phyloP scores from a whole-genome alignment of 2,113 vertebrate species.

The Daubentonia madagascariensis region DNA sequence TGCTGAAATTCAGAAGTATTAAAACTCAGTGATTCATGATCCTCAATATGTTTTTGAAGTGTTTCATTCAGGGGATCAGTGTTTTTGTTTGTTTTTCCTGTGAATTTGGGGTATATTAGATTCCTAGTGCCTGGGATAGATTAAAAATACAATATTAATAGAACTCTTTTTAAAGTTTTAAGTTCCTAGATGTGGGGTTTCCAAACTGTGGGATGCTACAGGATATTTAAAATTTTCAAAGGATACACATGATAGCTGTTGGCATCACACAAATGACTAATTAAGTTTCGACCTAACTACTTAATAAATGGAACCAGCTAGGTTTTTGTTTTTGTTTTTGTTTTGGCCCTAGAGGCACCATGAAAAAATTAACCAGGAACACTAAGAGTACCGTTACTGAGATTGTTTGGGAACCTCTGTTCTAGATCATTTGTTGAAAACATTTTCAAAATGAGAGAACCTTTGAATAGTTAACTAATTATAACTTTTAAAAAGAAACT shows the following conservation, averaged over 20 bases:
- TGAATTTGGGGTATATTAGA: not conserved
- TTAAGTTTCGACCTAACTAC: not conserved
- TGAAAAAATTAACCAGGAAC: not conserved
- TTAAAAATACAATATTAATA: not conserved
- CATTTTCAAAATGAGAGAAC: not conserved
- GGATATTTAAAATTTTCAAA: not conserved
- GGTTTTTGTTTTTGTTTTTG: not conserved
- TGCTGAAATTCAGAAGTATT: not conserved
- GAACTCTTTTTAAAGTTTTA: constrained; percentile 15
- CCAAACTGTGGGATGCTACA: not conserved
- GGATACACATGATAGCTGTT: not conserved
- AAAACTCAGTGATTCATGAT: not conserved
- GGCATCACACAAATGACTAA: not conserved
- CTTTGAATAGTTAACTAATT: not conserved
- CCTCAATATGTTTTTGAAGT: constrained; percentile 26
- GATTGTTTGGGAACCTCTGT: not conserved
- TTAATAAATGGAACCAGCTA: not conserved
- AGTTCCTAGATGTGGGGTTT: not conserved
- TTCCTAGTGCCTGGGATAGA: not conserved
- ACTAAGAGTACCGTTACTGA: not conserved
- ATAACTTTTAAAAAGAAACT: not conserved
- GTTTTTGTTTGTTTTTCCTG: constrained; percentile 8
- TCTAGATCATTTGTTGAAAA: constrained; percentile 25
- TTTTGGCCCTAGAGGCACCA: not conserved
- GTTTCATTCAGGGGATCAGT: not conserved